A percentile compares a stretch with the other conserved stretches of the same genome.
Evolutionary conservation across 1,140 invertebrate genomes (phyloP).

Genomic region (Ruditapes philippinarum): DNA sequence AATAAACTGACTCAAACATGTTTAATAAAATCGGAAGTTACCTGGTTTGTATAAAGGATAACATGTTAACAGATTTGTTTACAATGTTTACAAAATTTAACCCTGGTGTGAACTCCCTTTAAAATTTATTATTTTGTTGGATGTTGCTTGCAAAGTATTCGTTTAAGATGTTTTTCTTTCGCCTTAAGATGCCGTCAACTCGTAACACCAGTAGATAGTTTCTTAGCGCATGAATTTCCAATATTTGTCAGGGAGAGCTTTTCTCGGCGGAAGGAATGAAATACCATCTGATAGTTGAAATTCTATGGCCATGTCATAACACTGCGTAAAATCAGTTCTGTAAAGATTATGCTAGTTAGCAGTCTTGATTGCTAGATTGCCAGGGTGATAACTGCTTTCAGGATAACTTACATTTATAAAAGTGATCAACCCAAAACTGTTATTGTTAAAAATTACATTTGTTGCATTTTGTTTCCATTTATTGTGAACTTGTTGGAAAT

Average conservation of each 20-base stretch:
- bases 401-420: too few species aligned
- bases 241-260: not conserved
- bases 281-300: not conserved
- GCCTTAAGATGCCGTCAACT: not conserved
- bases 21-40: not conserved
- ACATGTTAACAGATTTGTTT: not conserved
- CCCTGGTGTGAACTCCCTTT: not conserved
- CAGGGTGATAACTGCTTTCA: too few species aligned
- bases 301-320: not conserved
- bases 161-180: not conserved
- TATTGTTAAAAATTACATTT: too few species aligned
- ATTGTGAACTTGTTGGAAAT: too few species aligned
- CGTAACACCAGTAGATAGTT: not conserved
- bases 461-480: too few species aligned
- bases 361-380: too few species aligned
- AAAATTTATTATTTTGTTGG: not conserved
- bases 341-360: too few species aligned
- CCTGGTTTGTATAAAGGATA: not conserved
- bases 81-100: not conserved
- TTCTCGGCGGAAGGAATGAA: not conserved
- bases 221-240: conserved; percentile 9
- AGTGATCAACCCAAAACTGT: too few species aligned
- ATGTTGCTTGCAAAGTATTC: not conserved
- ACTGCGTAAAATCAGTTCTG: not conserved
- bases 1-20: conserved; percentile 26